These are phyloP conservation scores for Callorhinus ursinus DNA, from an alignment of 2,113 vertebrate species.

Conservation along the genomic window DNA sequence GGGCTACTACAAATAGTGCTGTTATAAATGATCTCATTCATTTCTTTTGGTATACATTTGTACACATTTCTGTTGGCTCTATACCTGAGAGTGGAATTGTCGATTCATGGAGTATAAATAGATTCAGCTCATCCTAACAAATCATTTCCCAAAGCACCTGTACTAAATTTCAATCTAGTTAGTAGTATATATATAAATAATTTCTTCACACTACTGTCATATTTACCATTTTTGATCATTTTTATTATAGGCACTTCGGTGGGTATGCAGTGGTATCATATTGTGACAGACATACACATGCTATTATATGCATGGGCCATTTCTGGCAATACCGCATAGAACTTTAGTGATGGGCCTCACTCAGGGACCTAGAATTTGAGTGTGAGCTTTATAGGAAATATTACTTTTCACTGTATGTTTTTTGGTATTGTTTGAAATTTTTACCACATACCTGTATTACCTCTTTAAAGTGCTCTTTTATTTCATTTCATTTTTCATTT, in stretches of 20 bases:
- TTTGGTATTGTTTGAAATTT: not conserved
- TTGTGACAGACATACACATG: no score
- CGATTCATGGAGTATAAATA: not conserved
- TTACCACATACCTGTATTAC: not conserved
- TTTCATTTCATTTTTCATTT: not conserved
- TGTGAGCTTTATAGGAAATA: not conserved
- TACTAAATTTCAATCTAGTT: not conserved
- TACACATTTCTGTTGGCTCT: not conserved
- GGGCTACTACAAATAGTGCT: not conserved
- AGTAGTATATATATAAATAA: not conserved
- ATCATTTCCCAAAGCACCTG: not conserved
- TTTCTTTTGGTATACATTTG: not conserved
- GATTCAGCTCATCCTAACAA: not conserved
- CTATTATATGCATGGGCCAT: not conserved
- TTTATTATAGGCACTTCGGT: not conserved
- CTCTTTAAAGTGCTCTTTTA: not conserved
- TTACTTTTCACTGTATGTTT: not conserved
- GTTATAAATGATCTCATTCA: not conserved
- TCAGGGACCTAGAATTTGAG: not conserved
- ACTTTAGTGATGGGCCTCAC: not conserved
- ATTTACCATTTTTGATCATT: not conserved
- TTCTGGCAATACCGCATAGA: not conserved
- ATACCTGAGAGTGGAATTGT: not conserved
- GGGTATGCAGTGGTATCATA: accelerated
- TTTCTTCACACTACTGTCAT: not conserved